Percentiles rank a stretch among this genome's conserved stretches.
phyloP scores from a whole-genome alignment of 1,140 invertebrate genomes.

The Megalonaias nervosa region DNA sequence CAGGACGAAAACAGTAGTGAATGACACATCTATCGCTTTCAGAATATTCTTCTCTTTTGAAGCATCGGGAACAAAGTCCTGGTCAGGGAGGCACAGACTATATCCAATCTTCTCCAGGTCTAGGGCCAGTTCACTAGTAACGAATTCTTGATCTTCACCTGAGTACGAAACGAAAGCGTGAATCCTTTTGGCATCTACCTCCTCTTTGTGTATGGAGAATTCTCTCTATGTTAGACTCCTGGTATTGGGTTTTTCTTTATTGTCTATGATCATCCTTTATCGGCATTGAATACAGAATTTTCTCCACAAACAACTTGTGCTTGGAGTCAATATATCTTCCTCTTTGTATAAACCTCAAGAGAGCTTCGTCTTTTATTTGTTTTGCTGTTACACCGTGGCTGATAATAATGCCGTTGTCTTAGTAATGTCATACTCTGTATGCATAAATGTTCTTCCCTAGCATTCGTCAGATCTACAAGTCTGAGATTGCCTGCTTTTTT shows the following conservation, averaged over 20 bases:
- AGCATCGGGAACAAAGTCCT: slow-evolving; percentile 49
- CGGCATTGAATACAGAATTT: no score
- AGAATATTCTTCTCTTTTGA: slow-evolving; percentile 58
- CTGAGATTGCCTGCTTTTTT: slow-evolving; percentile 13
- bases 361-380: slow-evolving; percentile 36
- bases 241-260: no score
- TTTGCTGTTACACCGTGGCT: slow-evolving; percentile 30
- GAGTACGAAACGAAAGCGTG: slow-evolving; percentile 49
- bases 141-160: no score
- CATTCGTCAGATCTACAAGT: slow-evolving; percentile 41
- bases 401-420: slow-evolving; percentile 32
- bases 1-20: slow-evolving; percentile 45
- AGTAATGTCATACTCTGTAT: slow-evolving; percentile 15
- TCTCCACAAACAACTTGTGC: no score
- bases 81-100: slow-evolving; percentile 43
- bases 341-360: slow-evolving; percentile 38
- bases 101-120: slow-evolving; percentile 40
- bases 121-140: slow-evolving; percentile 38
- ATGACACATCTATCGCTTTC: no score
- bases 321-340: no score
- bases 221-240: no score
- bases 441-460: slow-evolving; percentile 28
- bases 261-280: no score
- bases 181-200: no score
- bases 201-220: no score